Conservation (phyloP, 1,140 invertebrate genomes). For the Tyrophagus putrescentiae region DNA sequence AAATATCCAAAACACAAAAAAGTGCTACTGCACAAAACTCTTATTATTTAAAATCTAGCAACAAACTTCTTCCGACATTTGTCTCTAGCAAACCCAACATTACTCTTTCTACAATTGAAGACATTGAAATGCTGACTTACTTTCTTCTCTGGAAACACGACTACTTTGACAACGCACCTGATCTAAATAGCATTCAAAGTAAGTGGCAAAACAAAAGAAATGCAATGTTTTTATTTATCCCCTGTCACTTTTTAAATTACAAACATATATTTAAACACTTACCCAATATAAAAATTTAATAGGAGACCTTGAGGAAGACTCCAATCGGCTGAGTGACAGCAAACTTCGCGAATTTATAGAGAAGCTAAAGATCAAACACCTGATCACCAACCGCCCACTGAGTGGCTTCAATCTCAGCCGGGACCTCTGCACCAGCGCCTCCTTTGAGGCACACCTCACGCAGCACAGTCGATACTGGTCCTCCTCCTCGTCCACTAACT, state of each 20-base stretch:
- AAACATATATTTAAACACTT: no score
- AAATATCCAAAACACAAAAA: no score
- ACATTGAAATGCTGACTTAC: conserved; percentile 21
- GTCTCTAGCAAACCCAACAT: no score
- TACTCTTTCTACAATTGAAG: conserved; percentile 15
- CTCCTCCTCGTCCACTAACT: no score
- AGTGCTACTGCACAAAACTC: no score
- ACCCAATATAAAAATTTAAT: no score
- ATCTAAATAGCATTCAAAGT: conserved; percentile 3
- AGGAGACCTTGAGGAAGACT: neutral
- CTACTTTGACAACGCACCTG: conserved; percentile 6
- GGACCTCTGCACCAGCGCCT: neutral
- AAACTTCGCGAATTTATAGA: conserved; percentile 19
- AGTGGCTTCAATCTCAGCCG: neutral
- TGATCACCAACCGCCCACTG: neutral
- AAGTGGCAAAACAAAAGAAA: no score
- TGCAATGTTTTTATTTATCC: neutral
- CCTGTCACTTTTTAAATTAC: neutral
- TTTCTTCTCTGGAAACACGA: conserved; percentile 17
- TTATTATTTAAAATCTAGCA: no score
- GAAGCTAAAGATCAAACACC: conserved; percentile 5
- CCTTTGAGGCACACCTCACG: no score
- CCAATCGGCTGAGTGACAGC: conserved; percentile 8
- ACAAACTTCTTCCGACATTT: no score
- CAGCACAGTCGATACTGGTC: no score